Conservation (phyloP, 1,140 invertebrate genomes). For the Drosophila obscura region DNA sequence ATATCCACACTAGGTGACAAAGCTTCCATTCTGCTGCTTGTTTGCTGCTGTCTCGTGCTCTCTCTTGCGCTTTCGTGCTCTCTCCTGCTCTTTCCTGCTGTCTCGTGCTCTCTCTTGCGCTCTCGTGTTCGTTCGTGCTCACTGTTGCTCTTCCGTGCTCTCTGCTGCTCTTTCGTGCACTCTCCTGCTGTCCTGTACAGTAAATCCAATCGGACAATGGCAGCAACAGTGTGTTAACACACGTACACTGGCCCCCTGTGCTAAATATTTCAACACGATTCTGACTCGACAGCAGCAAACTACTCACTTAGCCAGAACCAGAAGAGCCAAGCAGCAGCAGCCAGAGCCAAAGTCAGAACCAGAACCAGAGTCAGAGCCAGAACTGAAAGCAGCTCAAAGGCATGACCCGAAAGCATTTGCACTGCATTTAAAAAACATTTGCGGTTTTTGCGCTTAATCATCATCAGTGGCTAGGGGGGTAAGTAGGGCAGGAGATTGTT, state of each 20-base stretch:
- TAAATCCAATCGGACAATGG: slow-evolving; percentile 59
- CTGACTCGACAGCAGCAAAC: slow-evolving; percentile 40
- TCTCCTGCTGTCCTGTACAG: slow-evolving; percentile 8
- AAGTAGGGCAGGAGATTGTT: background rate
- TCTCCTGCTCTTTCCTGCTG: no score
- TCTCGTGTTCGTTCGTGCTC: no score
- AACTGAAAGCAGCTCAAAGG: background rate
- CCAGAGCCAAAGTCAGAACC: background rate
- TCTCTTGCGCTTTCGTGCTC: no score
- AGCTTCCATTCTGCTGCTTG: background rate
- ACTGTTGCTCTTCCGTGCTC: no score
- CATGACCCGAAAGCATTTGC: slow-evolving; percentile 63
- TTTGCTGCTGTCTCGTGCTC: slow-evolving; percentile 11
- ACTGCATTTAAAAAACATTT: slow-evolving; percentile 83
- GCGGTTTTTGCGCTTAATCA: slow-evolving; percentile 80
- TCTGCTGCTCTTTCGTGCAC: background rate
- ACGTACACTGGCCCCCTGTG: slow-evolving; percentile 53
- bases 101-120: no score
- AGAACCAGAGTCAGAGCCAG: background rate
- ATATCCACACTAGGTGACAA: no score
- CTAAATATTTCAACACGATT: slow-evolving; percentile 74
- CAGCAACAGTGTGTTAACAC: slow-evolving; percentile 51
- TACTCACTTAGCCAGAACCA: slow-evolving; percentile 55
- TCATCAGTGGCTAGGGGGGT: slow-evolving; percentile 40
- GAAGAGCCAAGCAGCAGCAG: slow-evolving; percentile 1